A percentile compares a stretch with the other conserved stretches of the same genome.
Evolutionary conservation across 2,797 vertebrate genomes (phyloP).

Genomic region (Parambassis ranga): DNA sequence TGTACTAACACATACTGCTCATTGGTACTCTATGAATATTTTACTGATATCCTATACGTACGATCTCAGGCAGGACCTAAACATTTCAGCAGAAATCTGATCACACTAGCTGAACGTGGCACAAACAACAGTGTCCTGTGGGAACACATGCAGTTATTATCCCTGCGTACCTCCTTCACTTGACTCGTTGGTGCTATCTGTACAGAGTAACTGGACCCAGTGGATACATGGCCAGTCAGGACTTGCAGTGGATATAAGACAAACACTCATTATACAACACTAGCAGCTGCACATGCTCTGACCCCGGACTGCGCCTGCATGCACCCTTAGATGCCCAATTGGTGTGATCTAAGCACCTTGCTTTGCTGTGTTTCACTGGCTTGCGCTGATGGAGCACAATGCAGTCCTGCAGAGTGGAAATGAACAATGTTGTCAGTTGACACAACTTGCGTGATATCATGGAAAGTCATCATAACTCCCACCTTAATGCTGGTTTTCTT

Average conservation of each 20-base stretch:
- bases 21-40: neutral
- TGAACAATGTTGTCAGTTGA: conserved; percentile 43
- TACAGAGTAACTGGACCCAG: conserved; percentile 34
- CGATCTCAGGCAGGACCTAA: neutral
- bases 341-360: neutral
- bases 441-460: conserved; percentile 22
- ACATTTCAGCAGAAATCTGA: neutral
- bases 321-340: neutral
- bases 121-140: conserved; percentile 16
- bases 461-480: conserved; percentile 24
- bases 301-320: neutral
- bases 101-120: neutral
- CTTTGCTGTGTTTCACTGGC: neutral
- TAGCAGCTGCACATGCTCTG: conserved; percentile 18
- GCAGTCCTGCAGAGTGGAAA: conserved; percentile 9
- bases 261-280: conserved; percentile 18
- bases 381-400: neutral
- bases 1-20: no score
- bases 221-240: conserved; percentile 36
- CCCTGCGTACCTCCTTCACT: neutral
- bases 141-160: conserved; percentile 10
- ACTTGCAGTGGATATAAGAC: conserved; percentile 33
- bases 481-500: conserved; percentile 24
- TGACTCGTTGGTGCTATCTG: neutral
- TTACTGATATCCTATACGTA: neutral